Evolutionary conservation across 2,113 vertebrate genomes (phyloP).

Genomic region (Hipposideros armiger): DNA sequence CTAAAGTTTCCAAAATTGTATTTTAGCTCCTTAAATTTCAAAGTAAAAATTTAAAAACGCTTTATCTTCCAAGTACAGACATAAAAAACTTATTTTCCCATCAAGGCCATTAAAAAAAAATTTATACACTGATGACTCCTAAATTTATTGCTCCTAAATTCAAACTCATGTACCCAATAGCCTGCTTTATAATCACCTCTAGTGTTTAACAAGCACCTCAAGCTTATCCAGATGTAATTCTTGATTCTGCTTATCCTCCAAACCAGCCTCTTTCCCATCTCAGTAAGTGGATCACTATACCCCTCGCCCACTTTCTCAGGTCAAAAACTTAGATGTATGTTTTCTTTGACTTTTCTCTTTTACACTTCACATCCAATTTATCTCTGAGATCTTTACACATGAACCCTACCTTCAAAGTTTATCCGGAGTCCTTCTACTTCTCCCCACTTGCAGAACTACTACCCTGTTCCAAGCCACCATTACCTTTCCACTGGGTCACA

Average conservation of each 20-base stretch:
- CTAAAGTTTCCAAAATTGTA: slow-evolving; percentile 50
- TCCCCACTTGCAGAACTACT: background rate
- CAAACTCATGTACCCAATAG: background rate
- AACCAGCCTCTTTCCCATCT: background rate
- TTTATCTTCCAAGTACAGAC: background rate
- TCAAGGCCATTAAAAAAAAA: slow-evolving; percentile 24
- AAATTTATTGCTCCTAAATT: background rate
- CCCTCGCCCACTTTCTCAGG: background rate
- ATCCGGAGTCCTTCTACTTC: background rate
- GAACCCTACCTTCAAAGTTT: background rate
- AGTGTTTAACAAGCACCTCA: background rate
- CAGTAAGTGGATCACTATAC: background rate
- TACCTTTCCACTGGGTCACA: background rate
- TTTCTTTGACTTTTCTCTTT: slow-evolving; percentile 2
- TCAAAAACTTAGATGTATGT: background rate
- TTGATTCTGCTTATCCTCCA: background rate
- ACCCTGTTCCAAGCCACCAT: background rate
- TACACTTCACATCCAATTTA: background rate
- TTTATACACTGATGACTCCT: background rate
- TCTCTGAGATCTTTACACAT: background rate
- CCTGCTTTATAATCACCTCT: background rate
- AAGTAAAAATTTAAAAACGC: slow-evolving; percentile 49
- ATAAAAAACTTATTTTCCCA: slow-evolving; percentile 34
- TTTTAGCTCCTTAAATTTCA: slow-evolving; percentile 57
- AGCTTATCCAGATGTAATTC: background rate